Conservation (phyloP, 2,797 vertebrate species). For the Danio aesculapii region DNA sequence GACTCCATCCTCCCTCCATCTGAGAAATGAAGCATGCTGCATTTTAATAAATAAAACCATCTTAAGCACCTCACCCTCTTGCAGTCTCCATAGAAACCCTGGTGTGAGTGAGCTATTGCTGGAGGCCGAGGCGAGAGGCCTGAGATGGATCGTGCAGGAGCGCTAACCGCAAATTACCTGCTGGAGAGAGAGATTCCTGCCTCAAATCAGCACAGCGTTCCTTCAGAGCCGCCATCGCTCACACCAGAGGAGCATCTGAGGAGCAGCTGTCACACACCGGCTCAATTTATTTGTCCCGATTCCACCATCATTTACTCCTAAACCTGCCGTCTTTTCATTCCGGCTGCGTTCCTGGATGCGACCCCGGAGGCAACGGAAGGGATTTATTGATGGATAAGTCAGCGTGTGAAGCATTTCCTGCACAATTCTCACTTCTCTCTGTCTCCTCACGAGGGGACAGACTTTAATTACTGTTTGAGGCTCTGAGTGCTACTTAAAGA, state of each 20-base stretch:
- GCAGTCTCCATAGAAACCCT: conserved; percentile 63
- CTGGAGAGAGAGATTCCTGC: conserved; percentile 45
- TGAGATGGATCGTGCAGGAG: conserved; percentile 51
- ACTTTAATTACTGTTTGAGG: conserved; percentile 52
- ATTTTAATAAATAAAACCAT: conserved; percentile 62
- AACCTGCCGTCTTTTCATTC: conserved; percentile 40
- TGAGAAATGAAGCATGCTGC: conserved; percentile 44
- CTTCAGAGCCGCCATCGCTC: conserved; percentile 50
- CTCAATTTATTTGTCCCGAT: conserved; percentile 39
- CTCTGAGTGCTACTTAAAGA: conserved; percentile 32
- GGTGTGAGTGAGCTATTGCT: conserved; percentile 52
- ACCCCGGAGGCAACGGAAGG: conserved; percentile 32
- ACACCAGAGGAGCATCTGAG: conserved; percentile 45
- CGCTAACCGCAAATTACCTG: conserved; percentile 58
- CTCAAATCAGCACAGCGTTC: conserved; percentile 52
- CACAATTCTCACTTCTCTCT: not conserved
- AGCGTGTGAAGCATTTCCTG: conserved; percentile 30
- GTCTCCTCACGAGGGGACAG: conserved; percentile 32
- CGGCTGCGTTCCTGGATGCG: not conserved
- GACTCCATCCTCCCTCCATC: conserved; percentile 35
- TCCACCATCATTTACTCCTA: conserved; percentile 55
- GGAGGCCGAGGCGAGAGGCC: conserved; percentile 48
- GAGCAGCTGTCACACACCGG: conserved; percentile 52
- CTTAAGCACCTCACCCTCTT: conserved; percentile 48
- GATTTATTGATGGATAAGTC: conserved; percentile 52